Percentiles rank a stretch among this genome's conserved stretches.
phyloP scores from a whole-genome alignment of 2,113 vertebrate genomes.

The Cranoglanis bouderius region DNA sequence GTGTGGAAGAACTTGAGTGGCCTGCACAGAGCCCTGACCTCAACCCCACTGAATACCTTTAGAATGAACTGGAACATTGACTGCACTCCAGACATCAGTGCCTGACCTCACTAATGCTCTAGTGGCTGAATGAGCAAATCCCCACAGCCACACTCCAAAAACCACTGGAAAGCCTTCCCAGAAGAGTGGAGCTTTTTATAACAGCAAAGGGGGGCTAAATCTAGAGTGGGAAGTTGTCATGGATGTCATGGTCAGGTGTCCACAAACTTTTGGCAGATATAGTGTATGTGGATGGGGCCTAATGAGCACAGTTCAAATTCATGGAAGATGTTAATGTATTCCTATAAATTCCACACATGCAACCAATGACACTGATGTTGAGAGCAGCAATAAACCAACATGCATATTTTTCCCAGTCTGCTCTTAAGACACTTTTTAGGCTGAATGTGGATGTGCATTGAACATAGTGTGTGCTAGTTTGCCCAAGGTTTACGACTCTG shows the following conservation, averaged over 20 bases:
- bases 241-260: neutral
- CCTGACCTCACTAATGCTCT: no score
- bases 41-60: neutral
- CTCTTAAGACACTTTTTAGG: neutral
- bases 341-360: no score
- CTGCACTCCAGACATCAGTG: neutral
- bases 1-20: neutral
- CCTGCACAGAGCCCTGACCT: no score
- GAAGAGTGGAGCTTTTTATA: neutral
- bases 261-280: neutral
- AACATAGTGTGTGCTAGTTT: neutral
- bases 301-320: neutral
- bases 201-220: neutral
- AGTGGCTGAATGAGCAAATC: neutral
- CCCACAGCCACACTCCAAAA: neutral
- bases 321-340: no score
- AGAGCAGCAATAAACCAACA: neutral
- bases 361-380: neutral
- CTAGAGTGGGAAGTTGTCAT: neutral
- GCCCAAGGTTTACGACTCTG: conserved; percentile 24
- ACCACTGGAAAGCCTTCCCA: neutral
- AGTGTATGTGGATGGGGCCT: neutral
- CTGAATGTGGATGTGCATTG: neutral
- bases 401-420: neutral
- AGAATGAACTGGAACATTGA: neutral